A percentile compares a stretch with the other conserved stretches of the same genome.
Conservation (phyloP, 2,888 invertebrate species). For the Phyllotreta cruciferae region DNA sequence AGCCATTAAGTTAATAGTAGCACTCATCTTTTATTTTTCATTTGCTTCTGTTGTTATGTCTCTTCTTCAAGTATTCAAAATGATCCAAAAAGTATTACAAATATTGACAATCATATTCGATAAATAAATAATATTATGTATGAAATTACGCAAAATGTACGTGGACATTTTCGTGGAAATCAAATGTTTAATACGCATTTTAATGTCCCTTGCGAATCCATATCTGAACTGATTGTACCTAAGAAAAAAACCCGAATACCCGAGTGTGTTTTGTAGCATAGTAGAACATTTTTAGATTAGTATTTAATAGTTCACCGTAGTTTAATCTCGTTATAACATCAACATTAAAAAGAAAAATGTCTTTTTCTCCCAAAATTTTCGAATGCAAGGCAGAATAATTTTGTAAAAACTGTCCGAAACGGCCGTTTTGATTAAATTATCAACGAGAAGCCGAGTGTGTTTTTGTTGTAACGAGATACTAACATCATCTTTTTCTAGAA, state of each 20-base stretch:
- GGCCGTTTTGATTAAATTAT: conserved; percentile 20
- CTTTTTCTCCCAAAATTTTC: conserved; percentile 55
- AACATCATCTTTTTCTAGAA: conserved; percentile 40
- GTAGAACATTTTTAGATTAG: conserved; percentile 8
- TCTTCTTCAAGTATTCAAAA: not conserved
- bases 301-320: conserved; percentile 8
- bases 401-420: not conserved
- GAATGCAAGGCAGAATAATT: no score
- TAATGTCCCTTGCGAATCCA: conserved; percentile 1
- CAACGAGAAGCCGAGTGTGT: conserved; percentile 35
- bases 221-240: conserved; percentile 25
- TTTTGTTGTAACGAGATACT: conserved; percentile 61
- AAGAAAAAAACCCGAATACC: not conserved
- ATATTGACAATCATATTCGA: not conserved
- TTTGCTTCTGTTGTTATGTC: not conserved
- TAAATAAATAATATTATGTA: not conserved
- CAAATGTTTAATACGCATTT: no score
- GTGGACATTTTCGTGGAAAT: not conserved
- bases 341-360: conserved; percentile 56
- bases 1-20: no score
- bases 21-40: no score
- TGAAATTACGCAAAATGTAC: no score
- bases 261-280: conserved; percentile 10
- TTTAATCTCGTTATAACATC: conserved; percentile 73
- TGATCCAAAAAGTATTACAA: not conserved